Evolutionary conservation across 1,140 invertebrate genomes (phyloP).

Genomic region (Bradynema listronoti): DNA sequence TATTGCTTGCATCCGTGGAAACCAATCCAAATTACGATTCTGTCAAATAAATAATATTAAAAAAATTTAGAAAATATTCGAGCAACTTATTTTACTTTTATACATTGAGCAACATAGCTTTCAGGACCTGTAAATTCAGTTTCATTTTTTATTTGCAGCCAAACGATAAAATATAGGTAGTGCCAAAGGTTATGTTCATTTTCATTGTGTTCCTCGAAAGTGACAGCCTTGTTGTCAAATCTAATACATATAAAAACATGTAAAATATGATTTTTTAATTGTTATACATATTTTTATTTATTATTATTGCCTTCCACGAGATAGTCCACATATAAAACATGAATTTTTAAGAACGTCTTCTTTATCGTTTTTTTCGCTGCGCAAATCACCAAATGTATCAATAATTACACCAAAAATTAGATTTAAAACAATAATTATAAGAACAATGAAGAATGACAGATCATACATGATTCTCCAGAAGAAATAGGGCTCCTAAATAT

Average conservation of each 20-base stretch:
- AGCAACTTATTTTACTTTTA: constrained; percentile 66
- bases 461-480: constrained; percentile 76
- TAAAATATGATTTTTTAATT: constrained; percentile 48
- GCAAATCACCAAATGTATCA: constrained; percentile 96
- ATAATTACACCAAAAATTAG: constrained; percentile 99
- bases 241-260: constrained; percentile 81
- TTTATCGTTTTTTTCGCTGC: constrained; percentile 97
- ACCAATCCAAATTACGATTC: constrained; percentile 57
- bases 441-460: constrained; percentile 96
- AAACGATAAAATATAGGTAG: constrained; percentile 97
- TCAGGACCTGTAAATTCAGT: constrained; percentile 99
- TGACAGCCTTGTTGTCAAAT: constrained; percentile 97
- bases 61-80: constrained; percentile 9
- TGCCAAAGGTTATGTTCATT: constrained; percentile 92
- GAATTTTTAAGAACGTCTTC: constrained; percentile 87
- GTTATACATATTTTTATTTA: no score
- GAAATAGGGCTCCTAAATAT: constrained; percentile 38
- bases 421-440: constrained; percentile 98
- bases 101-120: constrained; percentile 89
- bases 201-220: constrained; percentile 94
- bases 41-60: constrained; percentile 14
- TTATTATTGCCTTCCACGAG: constrained; percentile 39
- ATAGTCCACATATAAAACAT: constrained; percentile 92
- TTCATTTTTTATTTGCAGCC: constrained; percentile 79
- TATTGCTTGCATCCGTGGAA: constrained; percentile 48